Percentiles rank a stretch among this genome's conserved stretches.
phyloP scores from a whole-genome alignment of 2,113 vertebrate species.

The Chamaetylas fuelleborni region DNA sequence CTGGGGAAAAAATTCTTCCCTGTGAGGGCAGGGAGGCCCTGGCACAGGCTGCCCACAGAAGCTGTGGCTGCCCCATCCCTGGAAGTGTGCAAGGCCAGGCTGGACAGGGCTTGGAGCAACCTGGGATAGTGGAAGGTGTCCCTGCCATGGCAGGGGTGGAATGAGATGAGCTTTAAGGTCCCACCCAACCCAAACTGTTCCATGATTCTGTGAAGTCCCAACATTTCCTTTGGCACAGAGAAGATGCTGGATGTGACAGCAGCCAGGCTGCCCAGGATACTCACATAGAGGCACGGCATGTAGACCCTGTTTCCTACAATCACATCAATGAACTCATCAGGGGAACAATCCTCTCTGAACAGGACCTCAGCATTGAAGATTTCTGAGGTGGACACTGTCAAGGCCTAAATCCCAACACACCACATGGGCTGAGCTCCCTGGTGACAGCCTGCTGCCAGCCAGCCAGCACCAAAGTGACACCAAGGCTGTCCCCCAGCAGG shows the following conservation, averaged over 20 bases:
- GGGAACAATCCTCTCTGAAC: constrained; percentile 92
- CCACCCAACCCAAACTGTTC: background rate
- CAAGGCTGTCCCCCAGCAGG: background rate
- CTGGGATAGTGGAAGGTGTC: background rate
- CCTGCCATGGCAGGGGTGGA: background rate
- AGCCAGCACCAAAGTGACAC: background rate
- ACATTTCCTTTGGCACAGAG: background rate
- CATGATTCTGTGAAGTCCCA: background rate
- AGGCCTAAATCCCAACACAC: constrained; percentile 48
- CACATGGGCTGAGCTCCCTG: fast-evolving
- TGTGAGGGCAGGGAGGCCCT: background rate
- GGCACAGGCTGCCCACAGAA: background rate
- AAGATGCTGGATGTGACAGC: fast-evolving
- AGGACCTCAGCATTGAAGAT: constrained; percentile 98
- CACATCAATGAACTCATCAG: constrained; percentile 97
- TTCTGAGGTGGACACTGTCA: constrained; percentile 81
- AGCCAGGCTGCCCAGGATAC: constrained; percentile 36
- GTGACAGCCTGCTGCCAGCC: background rate
- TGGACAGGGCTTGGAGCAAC: fast-evolving
- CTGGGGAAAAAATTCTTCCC: background rate
- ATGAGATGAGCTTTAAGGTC: background rate
- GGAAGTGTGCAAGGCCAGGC: background rate
- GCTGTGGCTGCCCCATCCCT: background rate
- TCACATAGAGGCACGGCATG: constrained; percentile 96
- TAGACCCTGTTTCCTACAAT: constrained; percentile 98